phyloP scores from a whole-genome alignment of 2,888 invertebrate genomes.

The Phytoseiulus persimilis region DNA sequence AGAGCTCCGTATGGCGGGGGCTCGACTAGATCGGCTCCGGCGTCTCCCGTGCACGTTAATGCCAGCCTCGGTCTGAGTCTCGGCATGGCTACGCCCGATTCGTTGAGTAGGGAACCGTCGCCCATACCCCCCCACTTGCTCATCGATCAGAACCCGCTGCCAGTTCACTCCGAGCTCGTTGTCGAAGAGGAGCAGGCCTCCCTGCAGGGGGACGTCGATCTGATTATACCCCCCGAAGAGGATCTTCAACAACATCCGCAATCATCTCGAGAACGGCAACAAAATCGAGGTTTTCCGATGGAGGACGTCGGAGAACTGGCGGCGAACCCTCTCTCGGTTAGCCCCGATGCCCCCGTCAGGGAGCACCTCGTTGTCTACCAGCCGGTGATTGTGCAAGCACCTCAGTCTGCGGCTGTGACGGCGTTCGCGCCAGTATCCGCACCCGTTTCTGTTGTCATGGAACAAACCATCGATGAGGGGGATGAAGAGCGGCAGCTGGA shows the following conservation, averaged over 20 bases:
- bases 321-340: background rate
- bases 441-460: background rate
- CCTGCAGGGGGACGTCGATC: background rate
- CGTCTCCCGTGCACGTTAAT: conserved; percentile 77
- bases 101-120: conserved; percentile 79
- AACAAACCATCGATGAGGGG: background rate
- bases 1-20: conserved; percentile 49
- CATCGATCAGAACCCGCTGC: background rate
- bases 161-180: background rate
- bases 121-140: conserved; percentile 61
- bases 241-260: background rate
- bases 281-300: background rate
- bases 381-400: conserved; percentile 26
- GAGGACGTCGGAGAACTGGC: background rate
- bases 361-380: background rate
- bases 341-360: background rate
- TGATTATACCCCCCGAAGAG: background rate
- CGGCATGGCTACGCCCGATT: conserved; percentile 74
- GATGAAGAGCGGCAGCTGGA: background rate
- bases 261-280: background rate
- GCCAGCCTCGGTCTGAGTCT: conserved; percentile 64
- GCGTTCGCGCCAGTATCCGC: background rate
- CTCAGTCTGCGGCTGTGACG: background rate
- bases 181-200: conserved; percentile 14
- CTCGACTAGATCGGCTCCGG: conserved; percentile 69